A percentile compares a stretch with the other conserved stretches of the same genome.
Conservation (phyloP, 2,888 invertebrate species). For the Brachypterus glaber region DNA sequence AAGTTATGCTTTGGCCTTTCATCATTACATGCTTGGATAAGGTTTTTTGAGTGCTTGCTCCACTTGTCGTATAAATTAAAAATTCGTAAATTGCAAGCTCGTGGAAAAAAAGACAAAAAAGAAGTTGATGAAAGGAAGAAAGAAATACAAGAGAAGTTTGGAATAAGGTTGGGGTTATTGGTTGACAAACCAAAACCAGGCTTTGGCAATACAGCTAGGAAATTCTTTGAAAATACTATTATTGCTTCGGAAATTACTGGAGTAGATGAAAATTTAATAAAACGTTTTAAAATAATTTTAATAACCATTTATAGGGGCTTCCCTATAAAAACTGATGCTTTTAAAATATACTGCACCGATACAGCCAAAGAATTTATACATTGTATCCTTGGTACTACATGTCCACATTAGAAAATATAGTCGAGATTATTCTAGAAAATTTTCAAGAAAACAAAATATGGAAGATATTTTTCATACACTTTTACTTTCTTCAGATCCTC, state of each 20-base stretch:
- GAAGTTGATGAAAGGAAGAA: too few relatives aligned
- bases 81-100: constrained; percentile 9
- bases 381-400: constrained; percentile 10
- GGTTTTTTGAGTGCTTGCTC: constrained; percentile 24
- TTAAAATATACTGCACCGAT: constrained; percentile 4
- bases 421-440: constrained; percentile 19
- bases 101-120: constrained; percentile 21
- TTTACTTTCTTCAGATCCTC: constrained; percentile 24
- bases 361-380: constrained; percentile 3
- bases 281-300: neutral
- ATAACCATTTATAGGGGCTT: neutral
- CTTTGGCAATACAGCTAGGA: constrained; percentile 1
- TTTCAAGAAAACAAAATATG: constrained; percentile 18
- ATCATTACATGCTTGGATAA: constrained; percentile 23
- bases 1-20: constrained; percentile 21
- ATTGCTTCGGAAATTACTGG: constrained; percentile 8
- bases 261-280: constrained; percentile 17
- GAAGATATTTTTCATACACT: constrained; percentile 22
- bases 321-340: neutral
- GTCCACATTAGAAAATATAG: constrained; percentile 6
- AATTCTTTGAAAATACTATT: constrained; percentile 1
- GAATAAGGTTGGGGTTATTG: constrained; percentile 3
- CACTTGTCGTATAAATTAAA: constrained; percentile 19
- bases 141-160: constrained; percentile 7
- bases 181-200: constrained; percentile 4